These are phyloP conservation scores for Oxyruncus cristatus DNA, from an alignment of 2,113 vertebrate genomes.

Conservation along the genomic window DNA sequence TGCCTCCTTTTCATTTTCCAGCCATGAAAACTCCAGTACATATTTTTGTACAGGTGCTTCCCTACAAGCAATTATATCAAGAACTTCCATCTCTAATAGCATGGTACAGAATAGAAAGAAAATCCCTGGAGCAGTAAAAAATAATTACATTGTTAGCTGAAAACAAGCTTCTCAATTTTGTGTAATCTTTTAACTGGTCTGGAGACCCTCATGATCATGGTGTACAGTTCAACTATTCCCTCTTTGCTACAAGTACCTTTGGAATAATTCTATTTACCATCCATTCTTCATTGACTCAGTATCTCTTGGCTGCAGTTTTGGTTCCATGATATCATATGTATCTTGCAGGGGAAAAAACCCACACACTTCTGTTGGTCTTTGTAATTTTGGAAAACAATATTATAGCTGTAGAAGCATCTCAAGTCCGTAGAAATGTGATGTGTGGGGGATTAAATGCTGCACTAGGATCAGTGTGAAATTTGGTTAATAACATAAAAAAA, in stretches of 20 bases:
- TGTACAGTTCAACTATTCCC: background rate
- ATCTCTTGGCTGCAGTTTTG: background rate
- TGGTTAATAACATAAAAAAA: constrained; percentile 39
- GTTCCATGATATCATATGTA: background rate
- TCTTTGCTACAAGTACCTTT: background rate
- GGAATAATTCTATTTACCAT: background rate
- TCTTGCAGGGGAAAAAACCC: background rate
- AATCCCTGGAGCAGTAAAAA: background rate
- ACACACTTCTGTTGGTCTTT: background rate
- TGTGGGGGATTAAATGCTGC: background rate
- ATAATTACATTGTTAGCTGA: background rate
- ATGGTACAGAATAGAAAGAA: background rate
- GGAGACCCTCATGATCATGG: background rate
- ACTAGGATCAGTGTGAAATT: background rate
- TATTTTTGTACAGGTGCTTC: background rate
- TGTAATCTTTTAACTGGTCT: background rate
- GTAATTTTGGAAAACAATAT: background rate
- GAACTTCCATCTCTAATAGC: background rate
- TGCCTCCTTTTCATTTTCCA: background rate
- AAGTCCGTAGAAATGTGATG: background rate
- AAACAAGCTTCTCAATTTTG: background rate
- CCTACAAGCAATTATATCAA: background rate
- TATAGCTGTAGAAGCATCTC: background rate
- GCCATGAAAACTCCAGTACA: background rate
- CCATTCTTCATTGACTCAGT: background rate